Evolutionary conservation across 2,113 vertebrate species (phyloP), one percentile per base, ranked within the genome.

Genomic region (Erpornis zantholeuca): DNA sequence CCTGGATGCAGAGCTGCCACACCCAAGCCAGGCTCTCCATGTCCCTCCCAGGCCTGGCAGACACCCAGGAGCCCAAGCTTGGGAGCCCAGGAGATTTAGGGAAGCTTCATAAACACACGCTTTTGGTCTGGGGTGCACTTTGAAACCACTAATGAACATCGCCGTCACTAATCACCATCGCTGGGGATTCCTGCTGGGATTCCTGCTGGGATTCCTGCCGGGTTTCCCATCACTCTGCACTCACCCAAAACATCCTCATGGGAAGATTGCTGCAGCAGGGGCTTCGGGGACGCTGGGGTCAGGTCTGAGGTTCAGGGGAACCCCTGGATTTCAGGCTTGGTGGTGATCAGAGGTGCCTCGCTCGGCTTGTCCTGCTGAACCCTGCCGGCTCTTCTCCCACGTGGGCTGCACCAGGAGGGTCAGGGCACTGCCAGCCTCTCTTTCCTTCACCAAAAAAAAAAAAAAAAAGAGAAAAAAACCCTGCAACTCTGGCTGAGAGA

Each of bases 371-470:
- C 57, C 84, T 86, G 31, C 31, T 23, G 7, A 28, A 64, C 52
- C 84, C 3, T n/a, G 56, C 25, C 14, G 17, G 70, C 78, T 88
- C 86, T 71, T 81, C n/a, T 73, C 73, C 96, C 45, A 9, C 72
- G 25, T 27, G 86, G 93, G 96, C 97, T 91, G 96, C 95, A 96
- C 97, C 97, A 77, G 96, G 89, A 83, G 68, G 56, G 31, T 22
- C 54, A 2, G 22, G 33, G 52, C 16, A 0, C 14, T 49, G 44
- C 59, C 88, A 70, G 10, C 79, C 31, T 78, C 87, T 38, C 0
- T 44, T 69, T 76, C 73, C 49, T 61, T 60, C 53, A 7, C 7
- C 1, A 14, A 12, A 8, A 52, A 52, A 35, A 35, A 4, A 33
- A 60, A 59, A 61, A 38, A 38, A 9, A 9, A 38, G 4, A 35